phyloP scores from a whole-genome alignment of 2,113 vertebrate genomes.

The Galemys pyrenaicus region DNA sequence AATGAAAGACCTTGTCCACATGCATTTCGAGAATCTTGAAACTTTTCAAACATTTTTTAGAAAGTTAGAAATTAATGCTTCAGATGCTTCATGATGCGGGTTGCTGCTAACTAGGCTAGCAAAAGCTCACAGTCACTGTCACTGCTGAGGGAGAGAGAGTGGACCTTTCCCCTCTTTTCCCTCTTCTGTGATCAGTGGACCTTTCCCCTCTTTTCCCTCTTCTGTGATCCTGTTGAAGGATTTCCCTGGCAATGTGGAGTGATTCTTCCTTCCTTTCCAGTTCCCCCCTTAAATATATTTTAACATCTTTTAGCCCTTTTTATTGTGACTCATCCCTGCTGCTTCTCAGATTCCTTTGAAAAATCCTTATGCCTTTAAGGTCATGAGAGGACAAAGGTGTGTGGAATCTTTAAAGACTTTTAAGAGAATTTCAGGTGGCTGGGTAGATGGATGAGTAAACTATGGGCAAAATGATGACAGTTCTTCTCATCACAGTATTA shows the following conservation, averaged over 20 bases:
- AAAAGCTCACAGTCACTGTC: not conserved
- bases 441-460: conserved; percentile 35
- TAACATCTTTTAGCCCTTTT: not conserved
- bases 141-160: not conserved
- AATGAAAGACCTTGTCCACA: conserved; percentile 70
- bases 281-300: not conserved
- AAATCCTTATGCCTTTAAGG: conserved; percentile 49
- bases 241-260: not conserved
- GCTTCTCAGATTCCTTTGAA: conserved; percentile 29
- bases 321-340: not conserved
- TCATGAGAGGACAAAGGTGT: too few species aligned
- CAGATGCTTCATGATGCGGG: not conserved
- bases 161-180: accelerated
- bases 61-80: not conserved
- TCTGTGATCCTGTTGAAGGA: too few species aligned
- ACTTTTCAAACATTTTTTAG: conserved; percentile 75
- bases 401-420: conserved; percentile 44
- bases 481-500: not conserved
- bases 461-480: conserved; percentile 12
- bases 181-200: not conserved
- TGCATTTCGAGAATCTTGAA: conserved; percentile 79
- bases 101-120: not conserved
- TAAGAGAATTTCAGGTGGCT: not conserved
- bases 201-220: not conserved
- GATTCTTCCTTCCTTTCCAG: not conserved